These are phyloP conservation scores for Phocoena phocoena DNA, from an alignment of 2,113 vertebrate species.

Conservation along the genomic window DNA sequence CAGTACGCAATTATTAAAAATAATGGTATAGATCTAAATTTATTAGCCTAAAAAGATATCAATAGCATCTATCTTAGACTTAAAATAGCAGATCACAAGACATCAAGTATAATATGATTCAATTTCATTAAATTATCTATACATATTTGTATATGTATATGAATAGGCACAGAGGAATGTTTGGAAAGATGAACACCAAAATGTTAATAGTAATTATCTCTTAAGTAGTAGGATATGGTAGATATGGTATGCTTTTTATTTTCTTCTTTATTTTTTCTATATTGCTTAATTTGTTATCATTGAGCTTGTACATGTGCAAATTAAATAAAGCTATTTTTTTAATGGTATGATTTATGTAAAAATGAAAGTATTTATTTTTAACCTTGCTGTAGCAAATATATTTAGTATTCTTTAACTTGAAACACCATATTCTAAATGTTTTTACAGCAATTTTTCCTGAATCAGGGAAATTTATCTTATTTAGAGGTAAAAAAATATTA, in stretches of 20 bases:
- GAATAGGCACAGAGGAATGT: neutral
- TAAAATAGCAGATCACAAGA: neutral
- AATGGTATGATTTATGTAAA: neutral
- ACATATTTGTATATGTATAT: neutral
- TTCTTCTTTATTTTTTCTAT: neutral
- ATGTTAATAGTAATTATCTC: neutral
- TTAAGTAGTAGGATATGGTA: neutral
- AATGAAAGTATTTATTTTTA: conserved; percentile 24
- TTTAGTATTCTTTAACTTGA: neutral
- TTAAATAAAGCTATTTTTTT: neutral
- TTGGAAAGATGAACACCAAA: neutral
- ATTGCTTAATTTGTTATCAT: neutral
- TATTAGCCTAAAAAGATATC: neutral
- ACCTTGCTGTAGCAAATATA: neutral
- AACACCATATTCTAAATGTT: neutral
- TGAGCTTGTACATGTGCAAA: neutral
- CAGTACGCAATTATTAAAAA: neutral
- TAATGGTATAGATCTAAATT: neutral
- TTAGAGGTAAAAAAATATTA: conserved; percentile 1
- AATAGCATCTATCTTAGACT: neutral
- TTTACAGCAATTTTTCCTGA: conserved; percentile 5
- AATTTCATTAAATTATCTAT: conserved; percentile 19
- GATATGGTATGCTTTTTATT: neutral
- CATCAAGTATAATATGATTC: neutral
- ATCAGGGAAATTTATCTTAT: neutral